A percentile compares a stretch with the other conserved stretches of the same genome.
phyloP scores from a whole-genome alignment of 2,797 vertebrate genomes.

The Neosilurus hyrtlii region DNA sequence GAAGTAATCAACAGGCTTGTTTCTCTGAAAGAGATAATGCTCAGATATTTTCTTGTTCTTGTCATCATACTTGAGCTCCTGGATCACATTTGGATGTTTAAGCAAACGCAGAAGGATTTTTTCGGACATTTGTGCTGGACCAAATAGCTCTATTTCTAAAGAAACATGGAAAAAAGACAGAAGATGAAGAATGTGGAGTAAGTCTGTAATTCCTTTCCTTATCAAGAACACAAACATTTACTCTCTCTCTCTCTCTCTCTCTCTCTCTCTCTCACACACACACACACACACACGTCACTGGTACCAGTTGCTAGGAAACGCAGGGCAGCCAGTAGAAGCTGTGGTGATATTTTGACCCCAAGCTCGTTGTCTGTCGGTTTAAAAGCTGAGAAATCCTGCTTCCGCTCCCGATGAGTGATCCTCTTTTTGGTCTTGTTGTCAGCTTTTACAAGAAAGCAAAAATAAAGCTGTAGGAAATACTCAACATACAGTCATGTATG shows the following conservation, averaged over 20 bases:
- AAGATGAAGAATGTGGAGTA: conserved; percentile 1
- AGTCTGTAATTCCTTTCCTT: conserved; percentile 5
- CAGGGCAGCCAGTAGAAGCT: conserved; percentile 91
- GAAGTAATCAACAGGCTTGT: conserved; percentile 90
- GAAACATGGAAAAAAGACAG: conserved; percentile 1
- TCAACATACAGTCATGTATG: background rate
- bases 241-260: background rate
- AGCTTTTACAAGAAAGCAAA: conserved; percentile 66
- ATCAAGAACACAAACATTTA: conserved; percentile 1
- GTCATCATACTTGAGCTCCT: conserved; percentile 88
- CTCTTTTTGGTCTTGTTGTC: conserved; percentile 91
- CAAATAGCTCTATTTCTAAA: conserved; percentile 91
- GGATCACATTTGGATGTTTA: conserved; percentile 89
- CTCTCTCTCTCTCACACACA: background rate
- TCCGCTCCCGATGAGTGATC: conserved; percentile 86
- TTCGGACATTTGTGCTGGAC: conserved; percentile 83
- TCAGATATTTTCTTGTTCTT: conserved; percentile 83
- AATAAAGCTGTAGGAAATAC: background rate
- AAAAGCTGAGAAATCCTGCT: conserved; percentile 94
- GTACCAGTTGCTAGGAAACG: conserved; percentile 96
- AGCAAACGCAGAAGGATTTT: conserved; percentile 89
- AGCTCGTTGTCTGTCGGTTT: conserved; percentile 88
- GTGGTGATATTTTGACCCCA: conserved; percentile 91
- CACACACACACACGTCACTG: conserved; percentile 10
- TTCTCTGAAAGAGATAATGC: conserved; percentile 90